Evolutionary conservation across 1,140 invertebrate species (phyloP).

Genomic region (Drosophila truncata): DNA sequence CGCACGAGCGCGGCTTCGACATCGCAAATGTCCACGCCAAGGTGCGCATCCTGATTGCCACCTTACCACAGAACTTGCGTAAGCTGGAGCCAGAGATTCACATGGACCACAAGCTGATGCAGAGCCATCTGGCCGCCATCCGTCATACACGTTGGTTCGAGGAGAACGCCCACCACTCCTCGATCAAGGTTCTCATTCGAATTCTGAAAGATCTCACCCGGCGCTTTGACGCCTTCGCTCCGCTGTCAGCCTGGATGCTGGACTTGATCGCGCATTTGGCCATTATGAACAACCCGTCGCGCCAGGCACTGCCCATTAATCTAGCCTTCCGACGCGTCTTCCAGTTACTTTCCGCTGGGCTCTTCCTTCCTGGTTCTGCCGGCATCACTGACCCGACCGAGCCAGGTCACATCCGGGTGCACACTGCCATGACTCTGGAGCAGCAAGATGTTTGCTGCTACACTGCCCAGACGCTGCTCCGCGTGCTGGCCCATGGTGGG

Average conservation of each 20-base stretch:
- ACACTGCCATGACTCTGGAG: conserved; percentile 96
- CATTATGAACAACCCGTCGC: conserved; percentile 97
- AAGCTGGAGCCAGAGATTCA: conserved; percentile 97
- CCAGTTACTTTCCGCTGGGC: conserved; percentile 95
- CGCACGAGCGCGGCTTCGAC: conserved; percentile 93
- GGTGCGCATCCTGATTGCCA: conserved; percentile 96
- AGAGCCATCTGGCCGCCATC: conserved; percentile 96
- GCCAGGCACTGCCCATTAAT: conserved; percentile 96
- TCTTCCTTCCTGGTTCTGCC: conserved; percentile 97
- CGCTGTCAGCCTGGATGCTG: conserved; percentile 98
- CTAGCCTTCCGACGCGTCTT: conserved; percentile 94
- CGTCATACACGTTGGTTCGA: conserved; percentile 99
- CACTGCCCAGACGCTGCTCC: conserved; percentile 94
- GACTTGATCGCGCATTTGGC: conserved; percentile 98
- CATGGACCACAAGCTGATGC: conserved; percentile 93
- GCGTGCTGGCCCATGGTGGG: conserved; percentile 96
- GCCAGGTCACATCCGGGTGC: conserved; percentile 94
- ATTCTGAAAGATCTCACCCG: conserved; percentile 95
- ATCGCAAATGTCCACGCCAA: conserved; percentile 93
- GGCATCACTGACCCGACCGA: conserved; percentile 98
- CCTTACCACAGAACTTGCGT: conserved; percentile 95
- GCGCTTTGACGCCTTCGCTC: conserved; percentile 95
- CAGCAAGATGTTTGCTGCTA: conserved; percentile 97
- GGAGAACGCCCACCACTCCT: conserved; percentile 98
- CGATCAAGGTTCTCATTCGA: conserved; percentile 96